These are phyloP conservation scores for Ammodytes marinus DNA, from an alignment of 2,113 vertebrate species.

Conservation along the genomic window DNA sequence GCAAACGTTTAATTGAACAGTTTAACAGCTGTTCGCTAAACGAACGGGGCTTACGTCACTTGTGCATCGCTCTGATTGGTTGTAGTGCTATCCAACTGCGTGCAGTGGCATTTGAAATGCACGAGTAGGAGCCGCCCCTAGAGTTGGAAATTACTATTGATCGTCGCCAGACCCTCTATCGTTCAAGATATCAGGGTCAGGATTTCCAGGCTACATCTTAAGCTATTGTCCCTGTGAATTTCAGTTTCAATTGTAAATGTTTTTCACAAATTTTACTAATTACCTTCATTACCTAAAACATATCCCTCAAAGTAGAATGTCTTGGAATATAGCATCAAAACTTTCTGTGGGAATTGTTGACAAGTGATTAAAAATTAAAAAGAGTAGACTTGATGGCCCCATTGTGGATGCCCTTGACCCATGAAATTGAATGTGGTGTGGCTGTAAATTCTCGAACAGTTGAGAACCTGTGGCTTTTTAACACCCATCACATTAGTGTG, in stretches of 20 bases:
- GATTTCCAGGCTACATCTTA: too few species aligned
- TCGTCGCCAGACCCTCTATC: too few species aligned
- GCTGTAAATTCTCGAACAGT: constrained; percentile 71
- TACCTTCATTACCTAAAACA: constrained; percentile 21
- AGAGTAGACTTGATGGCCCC: constrained; percentile 66
- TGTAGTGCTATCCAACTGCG: too few species aligned
- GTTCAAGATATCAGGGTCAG: too few species aligned
- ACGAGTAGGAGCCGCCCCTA: too few species aligned
- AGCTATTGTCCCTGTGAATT: not conserved
- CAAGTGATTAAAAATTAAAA: constrained; percentile 69
- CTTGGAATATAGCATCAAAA: constrained; percentile 22
- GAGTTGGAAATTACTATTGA: too few species aligned
- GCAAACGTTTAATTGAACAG: too few species aligned
- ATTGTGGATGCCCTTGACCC: constrained; percentile 70
- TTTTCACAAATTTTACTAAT: not conserved
- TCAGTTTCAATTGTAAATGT: not conserved
- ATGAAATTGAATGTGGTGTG: constrained; percentile 74
- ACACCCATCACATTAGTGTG: constrained; percentile 71
- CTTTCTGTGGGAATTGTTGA: constrained; percentile 52
- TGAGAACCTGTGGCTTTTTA: constrained; percentile 74
- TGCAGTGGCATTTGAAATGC: too few species aligned
- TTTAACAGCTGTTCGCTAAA: too few species aligned
- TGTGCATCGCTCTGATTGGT: too few species aligned
- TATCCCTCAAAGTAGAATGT: not conserved
- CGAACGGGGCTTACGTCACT: too few species aligned